Percentiles rank a stretch among this genome's conserved stretches.
phyloP scores from a whole-genome alignment of 2,888 invertebrate species.

The Agrochola litura region DNA sequence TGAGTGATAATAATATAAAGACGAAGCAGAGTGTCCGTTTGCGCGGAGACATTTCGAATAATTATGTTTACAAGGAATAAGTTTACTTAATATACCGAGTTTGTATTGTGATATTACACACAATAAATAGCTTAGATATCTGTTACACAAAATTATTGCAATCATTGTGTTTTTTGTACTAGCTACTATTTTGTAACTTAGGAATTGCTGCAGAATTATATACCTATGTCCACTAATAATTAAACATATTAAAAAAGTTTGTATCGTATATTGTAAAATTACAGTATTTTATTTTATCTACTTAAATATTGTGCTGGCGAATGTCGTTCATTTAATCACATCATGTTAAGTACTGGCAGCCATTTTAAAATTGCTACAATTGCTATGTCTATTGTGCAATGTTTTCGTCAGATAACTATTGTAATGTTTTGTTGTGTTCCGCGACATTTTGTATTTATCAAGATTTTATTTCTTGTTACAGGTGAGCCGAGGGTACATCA shows the following conservation, averaged over 20 bases:
- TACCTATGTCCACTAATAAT: background rate
- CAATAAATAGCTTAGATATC: constrained; percentile 74
- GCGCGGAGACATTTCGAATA: constrained; percentile 76
- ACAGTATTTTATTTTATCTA: constrained; percentile 16
- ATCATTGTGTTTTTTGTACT: constrained; percentile 62
- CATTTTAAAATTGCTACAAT: constrained; percentile 30
- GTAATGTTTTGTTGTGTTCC: constrained; percentile 18
- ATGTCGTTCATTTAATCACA: constrained; percentile 45
- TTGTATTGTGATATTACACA: constrained; percentile 68
- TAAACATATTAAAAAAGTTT: constrained; percentile 22
- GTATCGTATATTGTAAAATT: constrained; percentile 5
- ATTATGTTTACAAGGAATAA: constrained; percentile 67
- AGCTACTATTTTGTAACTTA: constrained; percentile 55
- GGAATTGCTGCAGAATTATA: constrained; percentile 37
- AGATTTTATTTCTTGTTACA: constrained; percentile 75
- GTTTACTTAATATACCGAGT: constrained; percentile 79
- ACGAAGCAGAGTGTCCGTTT: constrained; percentile 71
- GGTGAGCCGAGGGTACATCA: constrained; percentile 69
- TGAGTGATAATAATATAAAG: constrained; percentile 68
- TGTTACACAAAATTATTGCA: constrained; percentile 73
- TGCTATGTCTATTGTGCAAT: constrained; percentile 25
- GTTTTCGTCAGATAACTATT: constrained; percentile 23
- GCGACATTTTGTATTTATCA: constrained; percentile 42
- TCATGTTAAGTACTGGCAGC: constrained; percentile 27
- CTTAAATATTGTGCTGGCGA: constrained; percentile 31